Evolutionary conservation across 2,113 vertebrate species (phyloP), one percentile per base, ranked within the genome.

Genomic region (Syngnathus scovelli): DNA sequence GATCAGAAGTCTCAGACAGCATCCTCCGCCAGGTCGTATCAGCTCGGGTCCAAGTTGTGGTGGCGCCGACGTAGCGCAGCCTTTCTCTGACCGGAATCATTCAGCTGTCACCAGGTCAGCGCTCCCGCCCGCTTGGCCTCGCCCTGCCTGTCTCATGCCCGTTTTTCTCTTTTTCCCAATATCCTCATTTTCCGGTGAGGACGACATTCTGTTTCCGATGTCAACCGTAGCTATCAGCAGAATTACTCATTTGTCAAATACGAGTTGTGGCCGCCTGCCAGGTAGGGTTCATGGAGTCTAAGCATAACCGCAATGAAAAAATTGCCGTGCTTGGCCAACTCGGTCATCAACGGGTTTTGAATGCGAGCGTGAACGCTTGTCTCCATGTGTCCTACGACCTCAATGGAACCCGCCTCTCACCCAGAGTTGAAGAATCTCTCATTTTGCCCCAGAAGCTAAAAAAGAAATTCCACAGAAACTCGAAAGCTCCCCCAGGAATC

Each of bases 401-500:
- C 27, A 27, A 27, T 43, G 41, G 41, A 55, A 27, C 18, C 52
- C 9, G 0, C 52, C 21, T 27, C 27, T 7, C 39, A 41, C 2
- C 7, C 7, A 9, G 39, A 10, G 39, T 9, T 41, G 39, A 41
- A 7, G 10, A 7, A 15, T 56, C 33, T 15, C 12, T 27, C 4
- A 27, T 27, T 27, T 27, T 27, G 27, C 27, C 27, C 27, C 23
- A 16, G 54, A 13, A 27, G 27, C 55, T 58, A 7, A 58, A 56
- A 27, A 58, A 58, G 55, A 58, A 58, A 70, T 78, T 74, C 85
- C 82, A 85, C 70, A 87, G 85, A 83, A 83, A 84, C 85, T 36
- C 10, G 79, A 76, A 65, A 33, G 69, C 10, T 60, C 68, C 67
- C 44, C 68, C 70, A 87, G 77, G 78, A 84, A 86, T 88, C 64